Base-by-base conservation (phyloP, 1,140 invertebrate species). In the Homarus americanus region DNA sequence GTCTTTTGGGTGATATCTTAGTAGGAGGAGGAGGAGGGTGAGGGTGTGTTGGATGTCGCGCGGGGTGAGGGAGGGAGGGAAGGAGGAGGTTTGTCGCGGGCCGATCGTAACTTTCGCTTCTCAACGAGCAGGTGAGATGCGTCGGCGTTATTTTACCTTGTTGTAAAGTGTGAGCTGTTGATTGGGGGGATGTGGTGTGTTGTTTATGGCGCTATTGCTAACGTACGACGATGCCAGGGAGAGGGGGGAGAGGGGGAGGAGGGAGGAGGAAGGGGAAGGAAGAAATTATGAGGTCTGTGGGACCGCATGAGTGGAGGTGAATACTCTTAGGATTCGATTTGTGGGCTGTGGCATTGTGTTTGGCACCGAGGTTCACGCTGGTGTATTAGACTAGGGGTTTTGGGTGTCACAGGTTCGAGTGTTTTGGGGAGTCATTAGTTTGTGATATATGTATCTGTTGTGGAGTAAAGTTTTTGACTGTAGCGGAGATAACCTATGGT, bases 101-200 rank as follows among this genome's bases (percentile, higher is more conserved):
- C 36, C 49, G 53, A 79, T 79, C 66, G 66, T 85, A 85, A 85
- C 82, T 85, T 73, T 72, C 36, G 24, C 75, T 66, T 41, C 75
- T 40, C 85, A 87, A 78, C 85, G 53, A 87, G 85, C 85, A 78
- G 75, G 85, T 87, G 58, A 63, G 85, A 79, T 53, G 58, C 36
- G 53, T 28, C 32, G n/a, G 49, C 49, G 73, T 58, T 79, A 87
- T 44, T 87, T 63, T 28, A 58, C 76, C 58, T 66, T 40, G 40
- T 87, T 38, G 85, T 87, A 87, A 87, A 87, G 75, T 79, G 85
- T 41, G 76, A 87, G 75, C 36, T 79, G 85, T 79, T 87, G 85
- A 87, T 79, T 79, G 75, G 49, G 85, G 75, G 73, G 36, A 38
- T 32, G 69, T 58, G 85, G 41, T 78, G 82, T 38, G 73, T 63